A percentile compares a stretch with the other conserved stretches of the same genome.
phyloP scores from a whole-genome alignment of 1,140 invertebrate species.

The Palaemon carinicauda region DNA sequence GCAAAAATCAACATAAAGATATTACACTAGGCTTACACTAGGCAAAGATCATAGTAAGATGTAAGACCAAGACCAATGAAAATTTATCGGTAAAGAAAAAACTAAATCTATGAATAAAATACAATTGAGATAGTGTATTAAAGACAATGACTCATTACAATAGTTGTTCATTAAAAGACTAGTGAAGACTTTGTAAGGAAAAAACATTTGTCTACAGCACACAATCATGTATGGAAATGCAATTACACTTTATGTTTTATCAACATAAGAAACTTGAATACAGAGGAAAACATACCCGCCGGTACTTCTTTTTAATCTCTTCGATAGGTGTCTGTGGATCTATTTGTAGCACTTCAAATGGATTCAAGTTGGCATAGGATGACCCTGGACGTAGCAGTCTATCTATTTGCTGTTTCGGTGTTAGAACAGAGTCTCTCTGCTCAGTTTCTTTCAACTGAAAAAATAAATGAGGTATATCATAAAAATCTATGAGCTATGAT shows the following conservation, averaged over 20 bases:
- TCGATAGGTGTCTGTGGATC: conserved; percentile 88
- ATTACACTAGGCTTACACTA: too few species aligned
- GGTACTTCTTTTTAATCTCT: conserved; percentile 96
- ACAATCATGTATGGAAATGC: not conserved
- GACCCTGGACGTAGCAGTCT: conserved; percentile 90
- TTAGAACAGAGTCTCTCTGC: conserved; percentile 87
- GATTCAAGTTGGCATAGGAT: conserved; percentile 96
- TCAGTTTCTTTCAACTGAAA: conserved; percentile 93
- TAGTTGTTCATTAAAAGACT: too few species aligned
- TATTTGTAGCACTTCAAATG: conserved; percentile 94
- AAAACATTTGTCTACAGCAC: not conserved
- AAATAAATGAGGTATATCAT: not conserved
- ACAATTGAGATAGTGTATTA: too few species aligned
- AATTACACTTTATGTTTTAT: conserved; percentile 5
- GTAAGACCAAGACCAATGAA: too few species aligned
- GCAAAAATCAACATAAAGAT: too few species aligned
- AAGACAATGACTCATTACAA: too few species aligned
- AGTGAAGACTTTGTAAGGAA: too few species aligned
- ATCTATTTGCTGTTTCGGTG: conserved; percentile 94
- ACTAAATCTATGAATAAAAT: too few species aligned
- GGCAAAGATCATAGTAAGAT: too few species aligned
- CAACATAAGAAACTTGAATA: conserved; percentile 31
- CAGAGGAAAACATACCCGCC: conserved; percentile 71
- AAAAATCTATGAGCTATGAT: too few species aligned
- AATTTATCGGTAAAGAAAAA: too few species aligned